These are phyloP conservation scores for Oligia fasciuncula DNA, from an alignment of 2,888 invertebrate species.

Conservation along the genomic window DNA sequence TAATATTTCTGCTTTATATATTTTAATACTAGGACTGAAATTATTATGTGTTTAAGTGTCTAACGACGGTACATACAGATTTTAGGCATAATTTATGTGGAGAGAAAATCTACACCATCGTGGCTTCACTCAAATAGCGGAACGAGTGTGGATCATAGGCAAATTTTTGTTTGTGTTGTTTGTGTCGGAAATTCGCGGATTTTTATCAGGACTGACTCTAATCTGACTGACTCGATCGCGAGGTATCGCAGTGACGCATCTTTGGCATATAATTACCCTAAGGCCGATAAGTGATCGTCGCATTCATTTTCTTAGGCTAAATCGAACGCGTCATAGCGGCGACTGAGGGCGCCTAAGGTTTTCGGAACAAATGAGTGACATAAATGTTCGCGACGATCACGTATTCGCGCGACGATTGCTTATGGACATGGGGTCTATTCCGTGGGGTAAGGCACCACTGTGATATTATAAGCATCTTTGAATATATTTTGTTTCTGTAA, in stretches of 20 bases:
- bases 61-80: not conserved
- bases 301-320: not conserved
- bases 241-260: not conserved
- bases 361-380: not conserved
- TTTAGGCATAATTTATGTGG: not conserved
- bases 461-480: not conserved
- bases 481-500: not conserved
- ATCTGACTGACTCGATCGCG: not conserved
- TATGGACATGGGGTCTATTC: not conserved
- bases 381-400: not conserved
- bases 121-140: not conserved
- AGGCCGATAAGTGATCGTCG: not conserved
- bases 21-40: constrained; percentile 22
- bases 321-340: not conserved
- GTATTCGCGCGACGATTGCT: not conserved
- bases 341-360: not conserved
- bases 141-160: not conserved
- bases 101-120: not conserved
- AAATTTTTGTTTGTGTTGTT: not conserved
- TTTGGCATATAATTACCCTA: not conserved
- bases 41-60: not conserved
- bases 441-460: not conserved
- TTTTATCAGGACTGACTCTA: not conserved
- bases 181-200: not conserved
- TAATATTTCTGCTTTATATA: constrained; percentile 41